phyloP scores from a whole-genome alignment of 2,888 invertebrate species.

The Agonopterix alstromeriana region DNA sequence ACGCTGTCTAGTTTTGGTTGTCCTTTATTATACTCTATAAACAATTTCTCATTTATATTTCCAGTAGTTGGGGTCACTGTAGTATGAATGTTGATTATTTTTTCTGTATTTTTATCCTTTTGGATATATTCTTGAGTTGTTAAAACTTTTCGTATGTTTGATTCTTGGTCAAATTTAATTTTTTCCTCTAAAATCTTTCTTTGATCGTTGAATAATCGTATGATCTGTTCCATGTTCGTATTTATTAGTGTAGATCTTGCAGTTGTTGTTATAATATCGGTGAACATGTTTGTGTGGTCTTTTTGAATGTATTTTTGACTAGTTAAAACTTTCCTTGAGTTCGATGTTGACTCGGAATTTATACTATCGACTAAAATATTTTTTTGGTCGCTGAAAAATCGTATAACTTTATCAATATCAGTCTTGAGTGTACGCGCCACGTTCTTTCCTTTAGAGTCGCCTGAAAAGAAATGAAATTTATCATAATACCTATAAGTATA shows the following conservation, averaged over 20 bases:
- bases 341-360: neutral
- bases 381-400: neutral
- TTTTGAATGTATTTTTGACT: neutral
- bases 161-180: neutral
- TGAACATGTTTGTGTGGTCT: conserved; percentile 2
- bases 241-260: neutral
- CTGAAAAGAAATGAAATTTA: neutral
- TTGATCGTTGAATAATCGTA: neutral
- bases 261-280: too few species aligned
- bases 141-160: neutral
- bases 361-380: neutral
- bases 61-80: neutral
- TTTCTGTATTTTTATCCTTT: conserved; percentile 6
- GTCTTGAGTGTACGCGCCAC: neutral
- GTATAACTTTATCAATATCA: neutral
- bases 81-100: neutral
- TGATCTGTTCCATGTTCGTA: neutral
- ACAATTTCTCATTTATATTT: neutral
- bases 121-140: neutral
- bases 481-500: neutral
- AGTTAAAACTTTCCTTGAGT: neutral
- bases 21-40: conserved; percentile 1
- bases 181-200: neutral
- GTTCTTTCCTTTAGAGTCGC: neutral
- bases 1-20: conserved; percentile 24